Conservation (phyloP, 1,140 invertebrate genomes). For the Heliconius himera region DNA sequence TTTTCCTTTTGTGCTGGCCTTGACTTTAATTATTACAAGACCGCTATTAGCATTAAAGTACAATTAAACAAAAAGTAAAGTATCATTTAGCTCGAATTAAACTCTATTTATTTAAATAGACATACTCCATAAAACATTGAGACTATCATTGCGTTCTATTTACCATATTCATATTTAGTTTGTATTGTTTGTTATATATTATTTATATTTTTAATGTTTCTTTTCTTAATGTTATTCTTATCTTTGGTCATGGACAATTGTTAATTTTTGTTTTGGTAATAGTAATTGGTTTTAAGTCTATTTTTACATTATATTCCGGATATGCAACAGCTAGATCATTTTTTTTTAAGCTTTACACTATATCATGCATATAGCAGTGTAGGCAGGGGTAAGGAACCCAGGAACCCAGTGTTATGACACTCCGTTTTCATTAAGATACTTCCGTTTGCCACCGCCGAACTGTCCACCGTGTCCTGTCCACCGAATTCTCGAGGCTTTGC, state of each 20-base stretch:
- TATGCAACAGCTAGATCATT: no score
- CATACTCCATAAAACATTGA: not conserved
- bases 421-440: no score
- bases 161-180: not conserved
- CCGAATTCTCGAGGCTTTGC: no score
- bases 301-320: not conserved
- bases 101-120: constrained; percentile 8
- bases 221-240: not conserved
- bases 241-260: not conserved
- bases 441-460: no score
- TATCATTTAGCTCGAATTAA: not conserved
- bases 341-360: no score
- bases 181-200: not conserved
- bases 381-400: no score
- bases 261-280: not conserved
- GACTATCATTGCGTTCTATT: not conserved
- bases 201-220: not conserved
- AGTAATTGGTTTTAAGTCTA: not conserved
- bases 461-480: no score
- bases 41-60: constrained; percentile 12
- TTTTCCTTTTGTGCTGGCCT: constrained; percentile 7
- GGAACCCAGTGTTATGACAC: no score
- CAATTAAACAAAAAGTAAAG: constrained; percentile 11
- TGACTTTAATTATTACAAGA: constrained; percentile 14
- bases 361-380: no score